Evolutionary conservation across 2,113 vertebrate genomes (phyloP).

Genomic region (Pangasianodon hypophthalmus): DNA sequence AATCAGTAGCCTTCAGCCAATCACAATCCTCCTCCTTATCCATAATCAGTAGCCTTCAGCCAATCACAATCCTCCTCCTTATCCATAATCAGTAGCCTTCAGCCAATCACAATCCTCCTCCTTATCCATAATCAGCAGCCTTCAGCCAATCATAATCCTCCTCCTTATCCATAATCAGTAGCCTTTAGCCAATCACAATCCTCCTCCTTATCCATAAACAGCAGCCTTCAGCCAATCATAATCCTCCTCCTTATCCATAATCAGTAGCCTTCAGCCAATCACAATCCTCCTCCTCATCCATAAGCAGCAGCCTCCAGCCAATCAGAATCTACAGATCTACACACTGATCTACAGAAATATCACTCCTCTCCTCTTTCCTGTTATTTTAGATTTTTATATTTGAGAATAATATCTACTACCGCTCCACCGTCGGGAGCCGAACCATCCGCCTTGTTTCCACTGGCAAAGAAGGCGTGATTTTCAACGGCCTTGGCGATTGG

Average conservation of each 20-base stretch:
- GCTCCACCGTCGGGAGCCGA: slow-evolving; percentile 88
- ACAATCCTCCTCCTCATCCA: neutral
- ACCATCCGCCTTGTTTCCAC: slow-evolving; percentile 95
- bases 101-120: neutral
- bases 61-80: too few relatives aligned
- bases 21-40: too few relatives aligned
- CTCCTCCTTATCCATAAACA: too few relatives aligned
- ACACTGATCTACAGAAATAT: neutral
- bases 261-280: neutral
- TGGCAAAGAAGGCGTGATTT: slow-evolving; percentile 92
- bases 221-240: too few relatives aligned
- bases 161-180: too few relatives aligned
- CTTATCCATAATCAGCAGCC: too few relatives aligned
- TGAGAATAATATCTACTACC: slow-evolving; percentile 99
- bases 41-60: too few relatives aligned
- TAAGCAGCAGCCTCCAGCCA: too few relatives aligned
- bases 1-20: too few relatives aligned
- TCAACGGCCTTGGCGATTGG: slow-evolving; percentile 97
- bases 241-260: too few relatives aligned
- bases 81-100: neutral
- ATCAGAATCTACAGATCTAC: neutral
- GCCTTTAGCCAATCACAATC: too few relatives aligned
- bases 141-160: too few relatives aligned
- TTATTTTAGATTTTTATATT: slow-evolving; percentile 91
- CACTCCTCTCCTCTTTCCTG: slow-evolving; percentile 48